Conservation (phyloP, 2,888 invertebrate species). For the Hypercompe scribonia region DNA sequence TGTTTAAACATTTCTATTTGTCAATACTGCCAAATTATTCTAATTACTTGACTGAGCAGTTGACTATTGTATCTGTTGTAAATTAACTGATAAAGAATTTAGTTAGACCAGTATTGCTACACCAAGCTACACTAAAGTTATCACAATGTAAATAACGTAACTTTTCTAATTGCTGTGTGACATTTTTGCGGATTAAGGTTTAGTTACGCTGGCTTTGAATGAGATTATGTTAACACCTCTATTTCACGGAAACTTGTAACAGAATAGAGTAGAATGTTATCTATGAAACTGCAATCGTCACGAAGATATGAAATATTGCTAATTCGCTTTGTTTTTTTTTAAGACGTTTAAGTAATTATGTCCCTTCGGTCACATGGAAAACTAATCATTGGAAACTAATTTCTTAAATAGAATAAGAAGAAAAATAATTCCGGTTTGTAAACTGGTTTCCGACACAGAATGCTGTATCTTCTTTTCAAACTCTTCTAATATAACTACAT, state of each 20-base stretch:
- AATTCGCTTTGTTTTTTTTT: not conserved
- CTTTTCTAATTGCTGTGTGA: conserved; percentile 1
- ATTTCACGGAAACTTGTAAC: not conserved
- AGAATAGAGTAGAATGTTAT: not conserved
- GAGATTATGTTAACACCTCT: not conserved
- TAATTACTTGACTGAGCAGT: not conserved
- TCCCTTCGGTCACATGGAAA: too few relatives aligned
- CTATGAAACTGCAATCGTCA: not conserved
- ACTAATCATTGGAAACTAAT: too few relatives aligned
- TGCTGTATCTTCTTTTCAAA: too few relatives aligned
- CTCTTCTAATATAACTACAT: too few relatives aligned
- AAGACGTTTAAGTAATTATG: too few relatives aligned
- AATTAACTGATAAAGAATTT: not conserved
- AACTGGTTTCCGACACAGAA: too few relatives aligned
- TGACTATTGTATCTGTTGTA: not conserved
- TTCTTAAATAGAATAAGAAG: too few relatives aligned
- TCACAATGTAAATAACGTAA: conserved; percentile 8
- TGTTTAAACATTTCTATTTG: not conserved
- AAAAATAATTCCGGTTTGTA: too few relatives aligned
- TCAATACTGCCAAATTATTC: not conserved
- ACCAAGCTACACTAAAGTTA: not conserved
- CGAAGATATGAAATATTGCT: not conserved
- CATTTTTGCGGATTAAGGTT: conserved; percentile 1
- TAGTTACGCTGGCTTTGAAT: not conserved
- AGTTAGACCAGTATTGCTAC: not conserved